These are phyloP conservation scores for Stomatorhinus walkeri DNA, from an alignment of 2,797 vertebrate species.

Conservation along the genomic window DNA sequence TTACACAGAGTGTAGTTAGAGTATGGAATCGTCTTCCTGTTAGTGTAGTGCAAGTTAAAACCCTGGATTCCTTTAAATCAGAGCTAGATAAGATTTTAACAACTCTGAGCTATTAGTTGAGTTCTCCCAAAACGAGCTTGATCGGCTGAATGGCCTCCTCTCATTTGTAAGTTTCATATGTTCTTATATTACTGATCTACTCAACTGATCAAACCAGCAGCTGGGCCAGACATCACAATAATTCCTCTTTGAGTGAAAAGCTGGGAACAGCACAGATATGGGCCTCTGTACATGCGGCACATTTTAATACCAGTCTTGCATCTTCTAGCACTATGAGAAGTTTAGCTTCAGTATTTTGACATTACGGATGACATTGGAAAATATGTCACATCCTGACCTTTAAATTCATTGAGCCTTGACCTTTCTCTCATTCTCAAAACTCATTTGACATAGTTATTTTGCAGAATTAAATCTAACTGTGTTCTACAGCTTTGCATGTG, in stretches of 20 bases:
- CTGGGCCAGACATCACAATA: background rate
- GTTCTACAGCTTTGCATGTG: background rate
- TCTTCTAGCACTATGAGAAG: background rate
- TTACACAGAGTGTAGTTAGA: background rate
- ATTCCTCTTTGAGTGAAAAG: background rate
- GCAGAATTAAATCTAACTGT: background rate
- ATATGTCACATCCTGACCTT: background rate
- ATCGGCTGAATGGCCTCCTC: background rate
- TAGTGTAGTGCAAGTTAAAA: background rate
- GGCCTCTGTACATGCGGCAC: background rate
- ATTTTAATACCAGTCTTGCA: background rate
- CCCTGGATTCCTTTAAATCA: background rate
- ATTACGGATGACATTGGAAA: background rate
- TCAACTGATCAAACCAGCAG: background rate
- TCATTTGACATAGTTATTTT: background rate
- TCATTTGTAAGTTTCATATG: background rate
- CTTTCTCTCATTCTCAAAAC: background rate
- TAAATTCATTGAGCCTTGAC: background rate
- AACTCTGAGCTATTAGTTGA: background rate
- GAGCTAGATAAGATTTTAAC: background rate
- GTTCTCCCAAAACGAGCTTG: background rate
- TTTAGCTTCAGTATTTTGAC: background rate
- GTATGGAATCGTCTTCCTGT: background rate
- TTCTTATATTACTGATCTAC: background rate
- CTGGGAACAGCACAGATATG: background rate